phyloP scores from a whole-genome alignment of 2,797 vertebrate genomes.

The Lacerta viridis region DNA sequence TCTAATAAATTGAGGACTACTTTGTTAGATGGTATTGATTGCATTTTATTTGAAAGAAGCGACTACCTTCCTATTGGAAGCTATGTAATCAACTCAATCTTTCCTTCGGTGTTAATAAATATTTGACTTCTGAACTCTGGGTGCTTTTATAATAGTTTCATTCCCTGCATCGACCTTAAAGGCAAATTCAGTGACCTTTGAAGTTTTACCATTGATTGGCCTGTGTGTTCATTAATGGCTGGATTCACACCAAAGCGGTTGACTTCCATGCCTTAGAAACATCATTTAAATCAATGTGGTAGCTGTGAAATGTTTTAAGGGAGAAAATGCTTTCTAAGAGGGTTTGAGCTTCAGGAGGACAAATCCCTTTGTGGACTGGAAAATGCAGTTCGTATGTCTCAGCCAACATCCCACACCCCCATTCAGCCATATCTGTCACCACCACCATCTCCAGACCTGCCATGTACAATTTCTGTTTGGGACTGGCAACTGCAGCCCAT shows the following conservation, averaged over 20 bases:
- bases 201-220: conserved; percentile 81
- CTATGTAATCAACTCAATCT: conserved; percentile 49
- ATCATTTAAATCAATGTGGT: conserved; percentile 80
- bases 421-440: neutral
- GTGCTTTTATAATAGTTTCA: conserved; percentile 81
- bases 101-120: conserved; percentile 65
- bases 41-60: conserved; percentile 65
- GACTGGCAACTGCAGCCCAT: rapidly evolving
- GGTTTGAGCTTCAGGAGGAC: conserved; percentile 23
- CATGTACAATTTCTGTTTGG: neutral
- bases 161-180: conserved; percentile 79
- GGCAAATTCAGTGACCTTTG: conserved; percentile 79
- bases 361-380: neutral
- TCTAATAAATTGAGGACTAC: conserved; percentile 58
- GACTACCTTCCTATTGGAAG: conserved; percentile 50
- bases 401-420: neutral
- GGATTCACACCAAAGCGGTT: conserved; percentile 75
- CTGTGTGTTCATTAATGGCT: conserved; percentile 73
- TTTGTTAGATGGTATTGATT: conserved; percentile 55
- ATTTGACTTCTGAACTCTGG: conserved; percentile 74
- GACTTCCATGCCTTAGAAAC: conserved; percentile 55
- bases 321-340: conserved; percentile 1
- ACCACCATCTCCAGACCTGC: neutral
- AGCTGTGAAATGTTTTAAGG: conserved; percentile 79
- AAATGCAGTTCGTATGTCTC: neutral